Evolutionary conservation across 2,888 invertebrate genomes (phyloP).

Genomic region (Thymelicus sylvestris): DNA sequence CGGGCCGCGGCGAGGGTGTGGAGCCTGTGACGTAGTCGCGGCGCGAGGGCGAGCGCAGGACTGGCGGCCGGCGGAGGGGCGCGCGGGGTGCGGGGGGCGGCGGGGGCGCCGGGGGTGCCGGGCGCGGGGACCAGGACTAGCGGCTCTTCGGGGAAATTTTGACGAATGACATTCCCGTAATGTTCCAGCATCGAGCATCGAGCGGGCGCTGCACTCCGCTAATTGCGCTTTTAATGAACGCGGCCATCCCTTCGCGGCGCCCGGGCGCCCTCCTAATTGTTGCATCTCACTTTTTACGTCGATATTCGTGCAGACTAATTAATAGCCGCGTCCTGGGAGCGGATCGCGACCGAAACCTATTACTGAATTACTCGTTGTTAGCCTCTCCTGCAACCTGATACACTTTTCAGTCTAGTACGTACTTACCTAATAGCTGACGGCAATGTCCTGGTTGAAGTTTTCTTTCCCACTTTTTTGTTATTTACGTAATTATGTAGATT

Average conservation of each 20-base stretch:
- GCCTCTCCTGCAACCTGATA: neutral
- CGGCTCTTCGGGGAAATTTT: conserved; percentile 72
- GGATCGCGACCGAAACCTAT: conserved; percentile 26
- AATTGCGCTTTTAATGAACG: conserved; percentile 74
- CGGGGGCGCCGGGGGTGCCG: conserved; percentile 27
- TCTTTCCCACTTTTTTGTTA: too few species aligned
- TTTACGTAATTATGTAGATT: too few species aligned
- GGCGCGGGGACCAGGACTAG: conserved; percentile 45
- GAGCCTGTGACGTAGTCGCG: conserved; percentile 7
- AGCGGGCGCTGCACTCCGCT: conserved; percentile 65
- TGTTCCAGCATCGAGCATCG: conserved; percentile 58
- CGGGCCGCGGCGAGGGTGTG: conserved; percentile 13
- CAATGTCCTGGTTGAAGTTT: too few species aligned
- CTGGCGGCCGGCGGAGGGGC: conserved; percentile 40
- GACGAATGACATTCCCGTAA: conserved; percentile 74
- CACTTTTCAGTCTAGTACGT: too few species aligned
- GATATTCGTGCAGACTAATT: conserved; percentile 35
- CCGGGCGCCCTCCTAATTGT: conserved; percentile 31
- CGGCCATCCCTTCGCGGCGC: conserved; percentile 47
- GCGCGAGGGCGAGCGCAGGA: conserved; percentile 42
- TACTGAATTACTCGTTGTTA: conserved; percentile 22
- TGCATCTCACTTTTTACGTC: conserved; percentile 36
- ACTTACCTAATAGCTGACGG: too few species aligned
- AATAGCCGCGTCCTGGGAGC: conserved; percentile 31
- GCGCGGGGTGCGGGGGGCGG: conserved; percentile 29